A percentile compares a stretch with the other conserved stretches of the same genome.
Conservation (phyloP, 30 jellyfish, hydroid and myxozoan species). For the Chrysaora quinquecirrha region DNA sequence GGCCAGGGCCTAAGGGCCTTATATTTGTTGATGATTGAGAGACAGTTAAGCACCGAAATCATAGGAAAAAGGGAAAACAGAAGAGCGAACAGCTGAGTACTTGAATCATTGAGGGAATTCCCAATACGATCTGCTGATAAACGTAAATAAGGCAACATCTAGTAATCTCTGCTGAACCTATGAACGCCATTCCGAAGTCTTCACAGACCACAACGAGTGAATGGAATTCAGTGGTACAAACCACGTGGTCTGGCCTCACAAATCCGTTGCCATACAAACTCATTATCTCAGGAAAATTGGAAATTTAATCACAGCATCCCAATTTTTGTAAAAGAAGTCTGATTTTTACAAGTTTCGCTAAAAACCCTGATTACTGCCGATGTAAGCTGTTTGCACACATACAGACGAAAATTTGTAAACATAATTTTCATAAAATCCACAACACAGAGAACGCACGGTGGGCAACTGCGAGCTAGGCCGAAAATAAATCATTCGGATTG, state of each 20-base stretch:
- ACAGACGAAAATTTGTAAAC: neutral
- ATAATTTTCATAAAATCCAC: neutral
- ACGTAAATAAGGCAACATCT: too few relatives aligned
- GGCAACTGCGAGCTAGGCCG: constrained; percentile 43
- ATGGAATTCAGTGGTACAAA: neutral
- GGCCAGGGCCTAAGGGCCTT: too few relatives aligned
- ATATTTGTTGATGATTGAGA: too few relatives aligned
- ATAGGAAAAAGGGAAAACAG: too few relatives aligned
- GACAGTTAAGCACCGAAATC: too few relatives aligned
- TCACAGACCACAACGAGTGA: neutral
- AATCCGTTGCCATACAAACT: neutral
- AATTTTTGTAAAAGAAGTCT: neutral
- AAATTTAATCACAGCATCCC: neutral
- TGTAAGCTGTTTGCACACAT: neutral
- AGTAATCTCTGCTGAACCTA: neutral
- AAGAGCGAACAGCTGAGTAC: too few relatives aligned
- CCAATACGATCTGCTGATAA: too few relatives aligned
- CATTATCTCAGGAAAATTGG: neutral
- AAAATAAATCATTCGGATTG: constrained; percentile 53
- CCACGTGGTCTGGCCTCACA: neutral
- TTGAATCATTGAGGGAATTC: too few relatives aligned
- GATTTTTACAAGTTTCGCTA: neutral
- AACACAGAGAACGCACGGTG: neutral
- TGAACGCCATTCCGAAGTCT: neutral
- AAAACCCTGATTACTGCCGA: neutral